Evolutionary conservation across 1,140 invertebrate species (phyloP).

Genomic region (Eriosoma lanigerum): DNA sequence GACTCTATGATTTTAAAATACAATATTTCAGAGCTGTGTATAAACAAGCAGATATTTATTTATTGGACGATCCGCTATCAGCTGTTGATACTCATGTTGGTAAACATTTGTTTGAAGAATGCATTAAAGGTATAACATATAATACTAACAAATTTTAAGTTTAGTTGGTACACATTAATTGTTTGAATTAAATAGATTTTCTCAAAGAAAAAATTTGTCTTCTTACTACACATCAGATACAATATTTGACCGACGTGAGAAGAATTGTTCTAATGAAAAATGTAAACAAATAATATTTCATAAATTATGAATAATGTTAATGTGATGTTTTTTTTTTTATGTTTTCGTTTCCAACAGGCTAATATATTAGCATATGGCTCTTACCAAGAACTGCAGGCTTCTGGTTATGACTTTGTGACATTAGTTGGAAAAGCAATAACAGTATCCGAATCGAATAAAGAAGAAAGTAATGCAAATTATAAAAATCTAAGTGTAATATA

Average conservation of each 20-base stretch:
- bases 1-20: too few species aligned
- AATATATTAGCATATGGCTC: constrained; percentile 63
- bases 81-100: constrained; percentile 82
- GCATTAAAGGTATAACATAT: constrained; percentile 62
- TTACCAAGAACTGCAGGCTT: constrained; percentile 61
- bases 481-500: constrained; percentile 54
- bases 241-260: constrained; percentile 73
- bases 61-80: constrained; percentile 80
- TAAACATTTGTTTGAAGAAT: constrained; percentile 75
- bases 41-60: constrained; percentile 70
- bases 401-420: constrained; percentile 63
- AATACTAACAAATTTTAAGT: background rate
- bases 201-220: constrained; percentile 69
- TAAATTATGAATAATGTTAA: background rate
- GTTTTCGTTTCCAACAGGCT: constrained; percentile 62
- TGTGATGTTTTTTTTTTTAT: too few species aligned
- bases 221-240: constrained; percentile 81
- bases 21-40: constrained; percentile 53
- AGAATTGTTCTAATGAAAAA: constrained; percentile 76
- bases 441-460: constrained; percentile 50
- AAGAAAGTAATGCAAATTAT: background rate
- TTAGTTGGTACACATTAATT: too few species aligned
- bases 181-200: constrained; percentile 56
- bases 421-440: constrained; percentile 59
- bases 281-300: too few species aligned